A percentile compares a stretch with the other conserved stretches of the same genome.
These are phyloP conservation scores for Holotrichia oblita DNA, from an alignment of 1,140 invertebrate species.

Conservation along the genomic window DNA sequence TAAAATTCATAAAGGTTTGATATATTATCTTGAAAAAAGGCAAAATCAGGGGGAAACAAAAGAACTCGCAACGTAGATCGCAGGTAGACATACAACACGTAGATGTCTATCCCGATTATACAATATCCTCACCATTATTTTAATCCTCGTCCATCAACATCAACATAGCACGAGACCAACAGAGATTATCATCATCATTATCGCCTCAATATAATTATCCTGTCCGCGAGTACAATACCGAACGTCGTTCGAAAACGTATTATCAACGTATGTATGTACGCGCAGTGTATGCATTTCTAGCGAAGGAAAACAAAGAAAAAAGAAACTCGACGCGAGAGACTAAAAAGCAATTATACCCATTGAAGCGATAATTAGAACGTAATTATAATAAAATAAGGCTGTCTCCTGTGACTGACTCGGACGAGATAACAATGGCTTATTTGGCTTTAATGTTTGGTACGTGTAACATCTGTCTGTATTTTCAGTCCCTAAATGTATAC, in stretches of 20 bases:
- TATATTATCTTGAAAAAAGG: no score
- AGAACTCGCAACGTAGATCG: not conserved
- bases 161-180: not conserved
- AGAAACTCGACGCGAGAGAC: not conserved
- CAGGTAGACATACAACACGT: not conserved
- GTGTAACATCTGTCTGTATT: constrained; percentile 4
- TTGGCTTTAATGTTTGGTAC: constrained; percentile 11
- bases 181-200: not conserved
- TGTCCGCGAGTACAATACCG: constrained; percentile 10
- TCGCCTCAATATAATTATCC: not conserved
- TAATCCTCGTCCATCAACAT: not conserved
- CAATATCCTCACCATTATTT: constrained; percentile 2
- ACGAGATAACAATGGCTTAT: constrained; percentile 29
- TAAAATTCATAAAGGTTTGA: no score
- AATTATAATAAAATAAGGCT: constrained; percentile 32
- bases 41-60: not conserved
- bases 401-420: not conserved
- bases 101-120: not conserved
- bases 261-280: not conserved
- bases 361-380: constrained; percentile 33
- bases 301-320: constrained; percentile 7
- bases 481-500: not conserved
- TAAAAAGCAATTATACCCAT: constrained; percentile 30
- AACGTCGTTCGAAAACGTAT: not conserved
- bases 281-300: not conserved